Evolutionary conservation across 2,888 invertebrate genomes (phyloP), one percentile per base, ranked within the genome.

Genomic region (Netelia melanura): DNA sequence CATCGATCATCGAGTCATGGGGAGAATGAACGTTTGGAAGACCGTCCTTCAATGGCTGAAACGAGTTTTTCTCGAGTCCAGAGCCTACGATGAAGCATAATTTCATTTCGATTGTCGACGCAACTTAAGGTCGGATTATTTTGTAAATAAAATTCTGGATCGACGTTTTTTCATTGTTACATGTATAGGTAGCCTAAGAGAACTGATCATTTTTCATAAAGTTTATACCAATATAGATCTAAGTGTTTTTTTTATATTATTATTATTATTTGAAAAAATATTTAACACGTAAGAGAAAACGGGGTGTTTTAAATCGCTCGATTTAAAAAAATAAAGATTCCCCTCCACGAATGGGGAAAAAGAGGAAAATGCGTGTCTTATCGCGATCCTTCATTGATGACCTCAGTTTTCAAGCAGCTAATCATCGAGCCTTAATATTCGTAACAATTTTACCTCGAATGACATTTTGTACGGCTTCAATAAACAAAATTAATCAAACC

Each of bases 31-130:
- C 64, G 52, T 86, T 1, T 75, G 85, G 48, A 87, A 80, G 25
- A 83, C 25, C 43, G 70, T 87, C 43, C 56, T 87, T 30, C 48
- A 81, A 17, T 85, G 88, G 87, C 56, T 88, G 44, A 85, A 82
- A 62, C 62, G 84, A 56, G 65, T 87, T 68, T 56, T 87, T 78
- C 65, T 85, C 21, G 56, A 81, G 21, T 43, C 54, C n/a, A 62
- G 52, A 11, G 44, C 10, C 2, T 48, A 61, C 54, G n/a, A 67
- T 25, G 48, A 74, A 38, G 75, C 58, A 23, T 86, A 56, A 72
- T 44, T 23, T 44, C 52, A 1, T 9, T 17, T 68, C 17, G 44
- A 17, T 68, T 21, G n/a, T 10, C 44, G 14, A 43, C 23, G 21
- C 23, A 11, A 67, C 58, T n/a, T 1, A 14, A 38, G 38, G 6